Conservation (phyloP, 2,888 invertebrate genomes). For the Stenolophus ochropezus region DNA sequence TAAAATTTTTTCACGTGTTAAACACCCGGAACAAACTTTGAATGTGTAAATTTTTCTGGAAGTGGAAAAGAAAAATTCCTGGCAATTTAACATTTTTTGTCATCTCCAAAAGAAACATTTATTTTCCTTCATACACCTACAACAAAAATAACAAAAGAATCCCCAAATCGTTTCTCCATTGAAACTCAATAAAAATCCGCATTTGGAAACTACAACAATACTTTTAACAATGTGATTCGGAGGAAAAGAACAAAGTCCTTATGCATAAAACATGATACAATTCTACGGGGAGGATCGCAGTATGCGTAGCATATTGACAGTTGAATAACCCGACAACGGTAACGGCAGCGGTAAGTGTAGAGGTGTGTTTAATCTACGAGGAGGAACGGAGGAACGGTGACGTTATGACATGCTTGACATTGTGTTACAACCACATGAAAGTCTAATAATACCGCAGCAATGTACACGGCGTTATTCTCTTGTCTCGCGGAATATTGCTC, state of each 20-base stretch:
- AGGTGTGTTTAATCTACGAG: constrained; percentile 34
- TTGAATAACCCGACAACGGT: constrained; percentile 12
- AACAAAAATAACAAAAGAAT: constrained; percentile 6
- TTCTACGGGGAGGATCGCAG: not conserved
- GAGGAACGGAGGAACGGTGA: not conserved
- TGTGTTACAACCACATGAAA: constrained; percentile 41
- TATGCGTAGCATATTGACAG: constrained; percentile 22
- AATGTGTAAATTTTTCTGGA: not conserved
- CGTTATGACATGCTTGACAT: constrained; percentile 48
- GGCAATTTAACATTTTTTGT: not conserved
- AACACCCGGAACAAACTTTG: not conserved
- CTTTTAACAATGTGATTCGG: not conserved
- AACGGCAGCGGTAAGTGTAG: not conserved
- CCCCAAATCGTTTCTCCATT: not conserved
- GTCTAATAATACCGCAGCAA: constrained; percentile 45
- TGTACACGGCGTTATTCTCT: constrained; percentile 14
- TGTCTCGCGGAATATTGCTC: not conserved
- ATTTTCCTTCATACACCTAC: constrained; percentile 10
- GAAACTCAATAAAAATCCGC: constrained; percentile 2
- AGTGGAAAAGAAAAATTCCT: not conserved
- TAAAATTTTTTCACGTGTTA: not conserved
- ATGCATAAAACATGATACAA: constrained; percentile 19
- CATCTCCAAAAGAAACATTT: not conserved
- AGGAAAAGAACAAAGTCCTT: constrained; percentile 5
- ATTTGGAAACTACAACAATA: constrained; percentile 26